Evolutionary conservation across 2,797 vertebrate species (phyloP), one percentile per base, ranked within the genome.

Genomic region (Ctenopoma multispine): DNA sequence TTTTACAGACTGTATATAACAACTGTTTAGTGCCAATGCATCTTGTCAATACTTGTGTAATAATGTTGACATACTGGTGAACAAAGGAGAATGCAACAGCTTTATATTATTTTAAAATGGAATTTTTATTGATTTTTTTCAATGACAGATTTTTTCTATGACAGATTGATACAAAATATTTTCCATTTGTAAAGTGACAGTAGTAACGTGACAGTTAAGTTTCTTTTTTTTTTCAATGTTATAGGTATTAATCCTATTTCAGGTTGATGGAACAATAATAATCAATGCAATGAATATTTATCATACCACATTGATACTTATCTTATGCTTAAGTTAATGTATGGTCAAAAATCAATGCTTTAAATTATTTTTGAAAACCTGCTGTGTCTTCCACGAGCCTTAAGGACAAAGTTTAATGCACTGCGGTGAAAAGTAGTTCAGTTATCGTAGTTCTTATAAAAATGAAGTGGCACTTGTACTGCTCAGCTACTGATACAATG

Each of bases 351-450:
- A 41, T 6, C n/a, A 0, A 55, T 46, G 10, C 5, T n/a, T 31
- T 14, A 40, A n/a, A 17, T 51, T 59, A 1, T 58, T 59, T 20
- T 8, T 14, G 54, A 41, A 14, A n/a, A 23, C 27, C 11, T 54
- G 6, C 15, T 64, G 31, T 59, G 31, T 67, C 11, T 49, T 5
- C 41, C 8, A 20, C 5, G 2, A 51, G 40, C 29, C 41, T 31
- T 14, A 18, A 49, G 54, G 46, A 23, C n/a, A 40, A 18, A 17
- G 15, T 66, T 44, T 61, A 80, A 81, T 69, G 78, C 82, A 84
- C 78, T 63, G 55, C 31, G 69, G 73, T 83, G 69, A 48, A 27
- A 74, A 73, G 77, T 66, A 80, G 77, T 41, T 77, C 17, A 62
- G 72, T 60, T 73, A 48, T 69, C 8, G 44, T 55, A 41, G 36